A percentile compares a stretch with the other conserved stretches of the same genome.
These are phyloP conservation scores for Tinea trinotella DNA, from an alignment of 2,888 invertebrate species.

Conservation along the genomic window DNA sequence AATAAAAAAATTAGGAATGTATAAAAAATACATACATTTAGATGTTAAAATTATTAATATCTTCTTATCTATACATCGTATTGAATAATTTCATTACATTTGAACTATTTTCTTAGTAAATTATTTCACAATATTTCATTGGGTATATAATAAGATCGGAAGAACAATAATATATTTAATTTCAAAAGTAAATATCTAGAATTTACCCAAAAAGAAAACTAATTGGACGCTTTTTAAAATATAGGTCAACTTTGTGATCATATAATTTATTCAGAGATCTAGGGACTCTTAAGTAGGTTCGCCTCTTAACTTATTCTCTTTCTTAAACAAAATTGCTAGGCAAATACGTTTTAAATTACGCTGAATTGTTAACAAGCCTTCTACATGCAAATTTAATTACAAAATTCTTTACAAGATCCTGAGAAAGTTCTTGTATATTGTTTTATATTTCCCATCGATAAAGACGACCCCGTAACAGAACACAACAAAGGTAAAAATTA, in stretches of 20 bases:
- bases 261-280: neutral
- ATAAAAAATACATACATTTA: too few species aligned
- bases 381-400: too few species aligned
- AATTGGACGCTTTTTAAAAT: neutral
- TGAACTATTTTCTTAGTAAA: too few species aligned
- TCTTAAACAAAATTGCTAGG: neutral
- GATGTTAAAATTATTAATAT: too few species aligned
- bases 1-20: too few species aligned
- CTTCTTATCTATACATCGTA: too few species aligned
- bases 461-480: neutral
- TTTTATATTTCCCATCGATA: neutral
- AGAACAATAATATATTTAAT: too few species aligned
- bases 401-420: neutral
- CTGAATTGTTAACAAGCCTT: too few species aligned
- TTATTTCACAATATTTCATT: too few species aligned
- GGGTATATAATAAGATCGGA: too few species aligned
- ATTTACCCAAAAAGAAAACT: neutral
- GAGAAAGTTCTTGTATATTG: neutral
- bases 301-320: neutral
- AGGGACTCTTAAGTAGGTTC: neutral
- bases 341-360: neutral
- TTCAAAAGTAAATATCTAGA: too few species aligned
- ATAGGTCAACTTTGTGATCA: neutral
- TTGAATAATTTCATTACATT: too few species aligned
- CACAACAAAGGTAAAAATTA: conserved; percentile 2